A percentile compares a stretch with the other conserved stretches of the same genome.
These are phyloP conservation scores for Perizoma flavofasciatum DNA, from an alignment of 2,888 invertebrate genomes.

Conservation along the genomic window DNA sequence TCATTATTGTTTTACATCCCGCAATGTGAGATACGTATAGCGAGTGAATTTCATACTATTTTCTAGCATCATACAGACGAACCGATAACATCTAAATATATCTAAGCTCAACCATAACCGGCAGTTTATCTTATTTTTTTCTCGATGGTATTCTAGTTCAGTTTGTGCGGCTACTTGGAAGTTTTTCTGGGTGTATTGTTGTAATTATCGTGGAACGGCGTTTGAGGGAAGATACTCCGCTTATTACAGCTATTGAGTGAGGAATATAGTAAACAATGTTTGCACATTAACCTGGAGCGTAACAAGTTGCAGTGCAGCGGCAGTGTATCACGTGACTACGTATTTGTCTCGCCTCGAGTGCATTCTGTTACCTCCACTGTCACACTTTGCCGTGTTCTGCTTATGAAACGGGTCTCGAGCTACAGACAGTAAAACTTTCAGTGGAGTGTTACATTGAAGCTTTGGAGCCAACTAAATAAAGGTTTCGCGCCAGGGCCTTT, in stretches of 20 bases:
- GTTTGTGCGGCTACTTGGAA: too few species aligned
- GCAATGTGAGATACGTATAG: background rate
- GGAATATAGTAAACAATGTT: conserved; percentile 19
- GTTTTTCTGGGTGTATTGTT: background rate
- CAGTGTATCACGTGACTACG: conserved; percentile 47
- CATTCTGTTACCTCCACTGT: conserved; percentile 51
- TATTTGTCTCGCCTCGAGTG: conserved; percentile 59
- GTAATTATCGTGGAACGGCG: conserved; percentile 9
- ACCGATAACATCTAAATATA: background rate
- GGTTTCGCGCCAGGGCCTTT: conserved; percentile 65
- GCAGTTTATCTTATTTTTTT: too few species aligned
- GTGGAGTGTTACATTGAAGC: conserved; percentile 72
- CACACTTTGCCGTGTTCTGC: conserved; percentile 60
- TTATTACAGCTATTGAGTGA: conserved; percentile 1
- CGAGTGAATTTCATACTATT: background rate
- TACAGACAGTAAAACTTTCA: conserved; percentile 75
- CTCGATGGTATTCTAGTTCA: too few species aligned
- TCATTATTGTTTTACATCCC: conserved; percentile 43
- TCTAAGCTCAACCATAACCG: too few species aligned
- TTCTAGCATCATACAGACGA: background rate
- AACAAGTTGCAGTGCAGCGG: conserved; percentile 46
- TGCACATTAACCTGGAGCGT: conserved; percentile 37
- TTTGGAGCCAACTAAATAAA: conserved; percentile 75
- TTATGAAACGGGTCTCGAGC: conserved; percentile 66
- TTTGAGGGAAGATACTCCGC: background rate